Evolutionary conservation across 2,888 invertebrate genomes (phyloP), one percentile per base, ranked within the genome.

Genomic region (Papilio protenor): DNA sequence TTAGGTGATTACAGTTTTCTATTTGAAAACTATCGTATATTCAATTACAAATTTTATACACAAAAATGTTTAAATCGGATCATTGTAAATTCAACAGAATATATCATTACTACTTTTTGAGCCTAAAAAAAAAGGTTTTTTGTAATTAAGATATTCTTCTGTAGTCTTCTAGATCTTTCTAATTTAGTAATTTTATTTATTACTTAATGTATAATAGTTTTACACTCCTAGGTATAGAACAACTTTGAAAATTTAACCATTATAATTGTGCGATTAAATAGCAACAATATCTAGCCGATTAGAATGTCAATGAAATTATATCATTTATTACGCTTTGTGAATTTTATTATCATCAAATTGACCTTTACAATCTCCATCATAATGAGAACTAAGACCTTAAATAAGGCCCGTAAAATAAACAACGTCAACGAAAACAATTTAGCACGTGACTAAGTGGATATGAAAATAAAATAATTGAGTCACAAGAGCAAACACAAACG

Each of bases 381-480:
- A 45, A 66, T 40, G 45, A 66, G 66, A 45, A 66, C 66, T 40
- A n/a, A 45, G 66, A 66, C 66, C 66, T 66, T 45, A 66, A 66
- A 66, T 40, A 21, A 66, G 45, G 45, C 10, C 11, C 45, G 66
- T 40, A n/a, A 33, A 18, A n/a, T 66, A 66, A 45, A 45, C 66
- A 66, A 45, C 4, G 5, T 4, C 66, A 66, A 66, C 66, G 66
- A 66, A 66, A 66, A 66, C 66, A 66, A 66, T 66, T 66, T 66
- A 66, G 12, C 66, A 66, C 45, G 45, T 66, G 66, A 66, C 66
- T 66, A 66, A 66, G 66, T 66, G 66, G 40, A n/a, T 66, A 40
- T 45, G 45, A 66, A 66, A 66, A 66, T 66, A 66, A 66, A 66
- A 66, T 66, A 66, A 66, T 66, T 66, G n/a, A 21, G 12, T 66